Conservation (phyloP, 2,113 vertebrate species). For the Pachyramphus minor region DNA sequence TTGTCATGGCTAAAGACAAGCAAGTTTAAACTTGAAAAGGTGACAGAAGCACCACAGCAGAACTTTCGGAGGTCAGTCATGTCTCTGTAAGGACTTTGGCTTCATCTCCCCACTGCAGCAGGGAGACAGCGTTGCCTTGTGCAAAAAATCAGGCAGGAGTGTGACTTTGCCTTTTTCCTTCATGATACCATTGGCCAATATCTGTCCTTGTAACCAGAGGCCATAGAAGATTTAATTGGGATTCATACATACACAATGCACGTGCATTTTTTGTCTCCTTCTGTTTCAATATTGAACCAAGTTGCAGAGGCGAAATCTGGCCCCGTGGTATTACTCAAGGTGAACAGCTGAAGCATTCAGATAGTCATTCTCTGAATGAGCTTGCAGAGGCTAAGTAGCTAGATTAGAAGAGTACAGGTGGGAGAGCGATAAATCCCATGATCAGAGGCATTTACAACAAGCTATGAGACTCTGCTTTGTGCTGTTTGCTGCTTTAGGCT, state of each 20-base stretch:
- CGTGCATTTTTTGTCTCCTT: neutral
- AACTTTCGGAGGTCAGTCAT: accelerated
- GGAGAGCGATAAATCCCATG: neutral
- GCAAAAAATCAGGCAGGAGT: neutral
- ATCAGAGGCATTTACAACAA: constrained; percentile 51
- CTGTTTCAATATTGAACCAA: neutral
- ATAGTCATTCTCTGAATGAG: constrained; percentile 20
- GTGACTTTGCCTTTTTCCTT: neutral
- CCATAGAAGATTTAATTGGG: neutral
- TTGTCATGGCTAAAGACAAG: neutral
- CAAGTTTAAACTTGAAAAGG: neutral
- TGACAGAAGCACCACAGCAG: accelerated
- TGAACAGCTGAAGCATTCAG: constrained; percentile 55
- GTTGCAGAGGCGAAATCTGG: neutral
- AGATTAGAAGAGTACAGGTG: constrained; percentile 51
- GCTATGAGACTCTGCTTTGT: constrained; percentile 31
- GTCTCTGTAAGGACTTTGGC: neutral
- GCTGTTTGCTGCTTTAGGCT: constrained; percentile 49
- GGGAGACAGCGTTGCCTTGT: neutral
- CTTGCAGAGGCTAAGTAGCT: constrained; percentile 21
- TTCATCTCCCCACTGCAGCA: neutral
- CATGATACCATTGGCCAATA: neutral
- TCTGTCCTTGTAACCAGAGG: neutral
- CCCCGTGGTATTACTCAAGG: constrained; percentile 19
- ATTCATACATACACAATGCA: neutral